Evolutionary conservation across 2,888 invertebrate genomes (phyloP), one percentile per base, ranked within the genome.

Genomic region (Erebia ligea): DNA sequence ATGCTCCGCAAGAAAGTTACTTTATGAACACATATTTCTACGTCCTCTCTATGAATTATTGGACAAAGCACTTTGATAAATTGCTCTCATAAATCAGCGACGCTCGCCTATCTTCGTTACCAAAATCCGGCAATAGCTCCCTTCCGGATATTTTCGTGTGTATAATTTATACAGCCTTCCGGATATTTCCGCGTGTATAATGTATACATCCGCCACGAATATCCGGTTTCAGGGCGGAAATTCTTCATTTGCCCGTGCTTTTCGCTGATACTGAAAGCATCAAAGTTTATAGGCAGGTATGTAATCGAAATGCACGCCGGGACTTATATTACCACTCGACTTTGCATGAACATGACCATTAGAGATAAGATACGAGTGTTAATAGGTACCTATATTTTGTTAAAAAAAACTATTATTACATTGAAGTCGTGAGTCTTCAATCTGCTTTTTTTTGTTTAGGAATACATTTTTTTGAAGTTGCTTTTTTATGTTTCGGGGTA

Each of bases 181-280:
- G 56, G 56, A 66, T 57, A 64, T 54, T 64, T 64, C 62, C 62
- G 45, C 56, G 13, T 40, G 56, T 52, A 48, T 48, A 56, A 67
- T 58, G 13, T 70, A 67, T 67, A 48, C 62, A 62, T 67, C 68
- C 69, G 62, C 52, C 42, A 58, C 67, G 50, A 58, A 67, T 70
- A 68, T 73, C 70, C 64, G 67, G 69, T 71, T 71, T 68, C 63
- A 64, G 64, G 65, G 71, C 66, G 72, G 67, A 69, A 70, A 72
- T 70, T 71, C 73, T 69, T 66, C 67, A 67, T 59, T 67, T 58
- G 17, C 52, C 48, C 50, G 34, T 64, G 34, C 40, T 8, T 58
- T 13, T 58, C 40, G 40, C 42, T 42, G 42, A 42, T 45, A 42
- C 17, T n/a, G 17, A 42, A 17, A 11, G 42, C 40, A 17, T 40